phyloP scores from a whole-genome alignment of 2,888 invertebrate species.

The Hyalella azteca region DNA sequence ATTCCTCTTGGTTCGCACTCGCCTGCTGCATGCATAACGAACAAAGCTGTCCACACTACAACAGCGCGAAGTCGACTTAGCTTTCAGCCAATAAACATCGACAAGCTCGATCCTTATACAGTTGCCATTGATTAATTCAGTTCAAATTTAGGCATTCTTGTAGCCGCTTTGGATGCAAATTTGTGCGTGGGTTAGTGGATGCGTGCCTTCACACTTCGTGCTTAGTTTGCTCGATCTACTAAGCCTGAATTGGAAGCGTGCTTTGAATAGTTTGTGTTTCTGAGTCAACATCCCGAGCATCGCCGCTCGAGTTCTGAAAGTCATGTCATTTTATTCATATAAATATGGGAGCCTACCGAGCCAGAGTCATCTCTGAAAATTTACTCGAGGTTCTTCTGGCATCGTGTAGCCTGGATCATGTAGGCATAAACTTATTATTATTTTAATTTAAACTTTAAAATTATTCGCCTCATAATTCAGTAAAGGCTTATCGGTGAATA shows the following conservation, averaged over 20 bases:
- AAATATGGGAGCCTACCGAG: too few relatives aligned
- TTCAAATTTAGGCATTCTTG: slow-evolving; percentile 33
- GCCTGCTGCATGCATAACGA: too few relatives aligned
- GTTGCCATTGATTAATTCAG: slow-evolving; percentile 21
- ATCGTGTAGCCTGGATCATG: too few relatives aligned
- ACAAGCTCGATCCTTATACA: slow-evolving; percentile 14
- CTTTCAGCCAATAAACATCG: neutral
- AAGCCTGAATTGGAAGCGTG: slow-evolving; percentile 6
- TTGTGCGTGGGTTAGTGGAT: slow-evolving; percentile 19
- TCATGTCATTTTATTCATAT: too few relatives aligned
- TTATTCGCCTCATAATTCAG: too few relatives aligned
- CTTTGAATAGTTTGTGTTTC: slow-evolving; percentile 20
- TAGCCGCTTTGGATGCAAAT: slow-evolving; percentile 29
- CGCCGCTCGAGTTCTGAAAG: neutral
- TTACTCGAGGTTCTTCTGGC: too few relatives aligned
- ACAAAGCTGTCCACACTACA: neutral
- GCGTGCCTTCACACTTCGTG: neutral
- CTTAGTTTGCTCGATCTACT: slow-evolving; percentile 11
- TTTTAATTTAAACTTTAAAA: too few relatives aligned
- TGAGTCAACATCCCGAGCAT: neutral
- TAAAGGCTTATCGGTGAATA: too few relatives aligned
- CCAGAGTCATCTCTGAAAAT: too few relatives aligned
- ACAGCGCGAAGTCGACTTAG: neutral
- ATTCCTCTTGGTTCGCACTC: too few relatives aligned
- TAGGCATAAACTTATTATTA: too few relatives aligned